Conservation (phyloP, 1,140 invertebrate species). For the Cotesia glomerata region DNA sequence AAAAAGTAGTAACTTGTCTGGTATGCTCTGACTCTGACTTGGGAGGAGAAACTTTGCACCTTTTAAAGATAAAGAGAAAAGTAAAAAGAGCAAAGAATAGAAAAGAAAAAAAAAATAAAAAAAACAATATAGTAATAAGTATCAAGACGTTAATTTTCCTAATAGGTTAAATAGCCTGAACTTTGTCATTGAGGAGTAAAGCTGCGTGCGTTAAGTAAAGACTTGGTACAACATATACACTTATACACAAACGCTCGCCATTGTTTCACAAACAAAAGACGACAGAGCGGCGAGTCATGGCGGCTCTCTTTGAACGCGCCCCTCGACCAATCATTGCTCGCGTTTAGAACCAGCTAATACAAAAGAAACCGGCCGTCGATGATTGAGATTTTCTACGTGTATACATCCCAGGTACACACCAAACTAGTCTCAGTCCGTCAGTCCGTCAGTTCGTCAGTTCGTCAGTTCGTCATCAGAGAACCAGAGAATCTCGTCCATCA, state of each 20-base stretch:
- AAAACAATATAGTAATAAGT: constrained; percentile 16
- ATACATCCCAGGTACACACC: not conserved
- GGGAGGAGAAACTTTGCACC: not conserved
- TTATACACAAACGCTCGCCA: constrained; percentile 39
- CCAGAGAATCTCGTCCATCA: too few relatives aligned
- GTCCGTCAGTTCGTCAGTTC: too few relatives aligned
- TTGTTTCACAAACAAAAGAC: constrained; percentile 58
- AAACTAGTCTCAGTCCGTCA: not conserved
- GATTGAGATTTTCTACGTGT: constrained; percentile 52
- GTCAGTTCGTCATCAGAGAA: too few relatives aligned
- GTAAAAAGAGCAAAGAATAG: too few relatives aligned
- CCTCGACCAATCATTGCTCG: constrained; percentile 55
- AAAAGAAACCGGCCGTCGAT: constrained; percentile 51
- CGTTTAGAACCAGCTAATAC: constrained; percentile 51
- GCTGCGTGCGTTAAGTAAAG: constrained; percentile 45
- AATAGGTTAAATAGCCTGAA: constrained; percentile 50
- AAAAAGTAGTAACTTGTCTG: not conserved
- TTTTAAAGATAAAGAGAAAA: not conserved
- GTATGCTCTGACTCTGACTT: not conserved
- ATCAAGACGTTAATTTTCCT: constrained; percentile 48
- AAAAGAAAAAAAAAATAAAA: not conserved
- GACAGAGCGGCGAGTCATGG: constrained; percentile 56
- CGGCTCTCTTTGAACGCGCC: constrained; percentile 61
- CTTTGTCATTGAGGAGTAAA: constrained; percentile 26
- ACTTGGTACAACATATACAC: constrained; percentile 10